These are phyloP conservation scores for Elgaria multicarinata DNA, from an alignment of 2,113 vertebrate genomes.

Conservation along the genomic window DNA sequence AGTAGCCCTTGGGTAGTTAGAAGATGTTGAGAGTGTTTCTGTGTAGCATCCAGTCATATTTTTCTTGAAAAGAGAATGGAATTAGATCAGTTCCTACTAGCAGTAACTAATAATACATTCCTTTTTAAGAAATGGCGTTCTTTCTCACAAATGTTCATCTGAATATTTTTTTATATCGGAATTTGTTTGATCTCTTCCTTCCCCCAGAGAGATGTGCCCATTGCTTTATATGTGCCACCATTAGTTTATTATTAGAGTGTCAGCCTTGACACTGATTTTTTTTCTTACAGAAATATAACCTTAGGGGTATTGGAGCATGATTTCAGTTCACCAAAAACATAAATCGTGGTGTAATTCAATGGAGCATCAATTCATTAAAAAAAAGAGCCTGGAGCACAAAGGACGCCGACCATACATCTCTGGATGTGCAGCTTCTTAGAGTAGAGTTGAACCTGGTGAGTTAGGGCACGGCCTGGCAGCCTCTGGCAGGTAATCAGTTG, in stretches of 20 bases:
- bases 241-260: conserved; percentile 34
- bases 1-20: conserved; percentile 37
- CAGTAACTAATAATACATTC: conserved; percentile 44
- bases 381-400: neutral
- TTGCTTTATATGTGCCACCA: neutral
- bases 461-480: neutral
- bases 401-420: neutral
- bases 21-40: conserved; percentile 40
- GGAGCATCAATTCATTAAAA: neutral
- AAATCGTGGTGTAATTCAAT: conserved; percentile 22
- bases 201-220: neutral
- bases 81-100: conserved; percentile 16
- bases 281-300: conserved; percentile 24
- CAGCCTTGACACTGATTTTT: conserved; percentile 31
- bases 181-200: conserved; percentile 8
- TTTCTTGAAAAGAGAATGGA: conserved; percentile 44
- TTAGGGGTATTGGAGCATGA: conserved; percentile 16
- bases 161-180: conserved; percentile 36
- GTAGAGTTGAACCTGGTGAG: neutral
- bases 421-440: neutral
- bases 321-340: conserved; percentile 31
- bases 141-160: conserved; percentile 16
- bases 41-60: conserved; percentile 19
- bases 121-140: neutral
- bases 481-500: neutral